Evolutionary conservation across 2,797 vertebrate species (phyloP).

Genomic region (Pseudomugil tenellus): DNA sequence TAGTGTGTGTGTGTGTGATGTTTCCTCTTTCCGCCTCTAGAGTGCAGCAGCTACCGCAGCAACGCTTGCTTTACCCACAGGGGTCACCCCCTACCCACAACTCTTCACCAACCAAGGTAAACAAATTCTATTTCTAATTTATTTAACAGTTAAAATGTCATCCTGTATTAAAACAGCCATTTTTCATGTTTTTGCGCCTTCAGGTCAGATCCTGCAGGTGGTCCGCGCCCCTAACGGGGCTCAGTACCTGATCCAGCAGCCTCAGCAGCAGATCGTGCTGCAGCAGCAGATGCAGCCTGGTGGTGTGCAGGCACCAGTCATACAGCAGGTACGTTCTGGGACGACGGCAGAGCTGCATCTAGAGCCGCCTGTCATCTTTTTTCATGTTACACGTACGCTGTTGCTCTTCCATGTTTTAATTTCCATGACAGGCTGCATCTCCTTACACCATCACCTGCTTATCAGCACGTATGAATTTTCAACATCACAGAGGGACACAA

Average conservation of each 20-base stretch:
- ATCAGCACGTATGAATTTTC: too few species aligned
- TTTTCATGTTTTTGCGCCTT: not conserved
- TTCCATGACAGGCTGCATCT: too few species aligned
- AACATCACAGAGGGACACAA: too few species aligned
- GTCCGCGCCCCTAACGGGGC: slow-evolving; percentile 92
- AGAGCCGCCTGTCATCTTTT: too few species aligned
- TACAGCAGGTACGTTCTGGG: slow-evolving; percentile 89
- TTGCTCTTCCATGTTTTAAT: too few species aligned
- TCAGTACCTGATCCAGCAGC: slow-evolving; percentile 95
- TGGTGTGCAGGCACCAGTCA: slow-evolving; percentile 95
- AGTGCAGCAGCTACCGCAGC: slow-evolving; percentile 97
- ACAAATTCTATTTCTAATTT: not conserved
- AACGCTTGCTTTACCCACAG: slow-evolving; percentile 93
- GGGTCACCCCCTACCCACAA: slow-evolving; percentile 94
- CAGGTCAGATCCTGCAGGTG: slow-evolving; percentile 97
- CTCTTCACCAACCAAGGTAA: slow-evolving; percentile 94
- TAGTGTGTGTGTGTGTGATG: not conserved
- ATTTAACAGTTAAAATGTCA: not conserved
- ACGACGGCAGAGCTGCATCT: not conserved
- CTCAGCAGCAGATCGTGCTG: slow-evolving; percentile 93
- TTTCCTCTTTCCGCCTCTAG: slow-evolving; percentile 74
- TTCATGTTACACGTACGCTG: too few species aligned
- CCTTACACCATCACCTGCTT: too few species aligned
- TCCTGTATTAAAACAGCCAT: not conserved
- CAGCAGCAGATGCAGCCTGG: slow-evolving; percentile 97